These are phyloP conservation scores for Melanotus villosus DNA, from an alignment of 2,888 invertebrate genomes.

Conservation along the genomic window DNA sequence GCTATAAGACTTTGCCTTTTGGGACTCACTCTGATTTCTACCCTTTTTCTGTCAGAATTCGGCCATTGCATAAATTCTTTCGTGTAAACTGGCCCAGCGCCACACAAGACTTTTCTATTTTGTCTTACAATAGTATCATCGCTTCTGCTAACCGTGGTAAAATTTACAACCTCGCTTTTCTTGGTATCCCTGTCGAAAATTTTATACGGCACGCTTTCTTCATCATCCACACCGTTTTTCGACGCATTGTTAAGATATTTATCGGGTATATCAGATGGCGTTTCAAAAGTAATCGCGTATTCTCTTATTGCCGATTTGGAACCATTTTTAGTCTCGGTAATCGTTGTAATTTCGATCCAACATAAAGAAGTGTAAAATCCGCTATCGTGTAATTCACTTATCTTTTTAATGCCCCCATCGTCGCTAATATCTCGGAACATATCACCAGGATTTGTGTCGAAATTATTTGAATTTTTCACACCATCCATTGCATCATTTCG, in stretches of 20 bases:
- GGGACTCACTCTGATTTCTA: slow-evolving; percentile 44
- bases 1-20: slow-evolving; percentile 27
- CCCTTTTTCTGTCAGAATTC: slow-evolving; percentile 30
- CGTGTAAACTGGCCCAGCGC: slow-evolving; percentile 44
- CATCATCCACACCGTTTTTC: not conserved
- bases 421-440: slow-evolving; percentile 51
- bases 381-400: slow-evolving; percentile 35
- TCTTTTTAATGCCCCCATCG: slow-evolving; percentile 46
- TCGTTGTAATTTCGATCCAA: slow-evolving; percentile 49
- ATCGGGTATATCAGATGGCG: slow-evolving; percentile 39
- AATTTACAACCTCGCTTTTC: slow-evolving; percentile 42
- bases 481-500: not conserved
- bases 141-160: slow-evolving; percentile 37
- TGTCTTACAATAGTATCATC: slow-evolving; percentile 28
- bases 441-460: not conserved
- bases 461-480: not conserved
- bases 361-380: slow-evolving; percentile 48
- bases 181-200: slow-evolving; percentile 36
- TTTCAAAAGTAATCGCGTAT: slow-evolving; percentile 50
- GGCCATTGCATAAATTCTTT: slow-evolving; percentile 43
- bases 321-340: slow-evolving; percentile 35
- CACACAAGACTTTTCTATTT: slow-evolving; percentile 44
- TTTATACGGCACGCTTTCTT: slow-evolving; percentile 16
- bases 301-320: slow-evolving; percentile 30
- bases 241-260: slow-evolving; percentile 13